A percentile compares a stretch with the other conserved stretches of the same genome.
Evolutionary conservation across 2,888 invertebrate species (phyloP).

Genomic region (Dastarcus helophoroides): DNA sequence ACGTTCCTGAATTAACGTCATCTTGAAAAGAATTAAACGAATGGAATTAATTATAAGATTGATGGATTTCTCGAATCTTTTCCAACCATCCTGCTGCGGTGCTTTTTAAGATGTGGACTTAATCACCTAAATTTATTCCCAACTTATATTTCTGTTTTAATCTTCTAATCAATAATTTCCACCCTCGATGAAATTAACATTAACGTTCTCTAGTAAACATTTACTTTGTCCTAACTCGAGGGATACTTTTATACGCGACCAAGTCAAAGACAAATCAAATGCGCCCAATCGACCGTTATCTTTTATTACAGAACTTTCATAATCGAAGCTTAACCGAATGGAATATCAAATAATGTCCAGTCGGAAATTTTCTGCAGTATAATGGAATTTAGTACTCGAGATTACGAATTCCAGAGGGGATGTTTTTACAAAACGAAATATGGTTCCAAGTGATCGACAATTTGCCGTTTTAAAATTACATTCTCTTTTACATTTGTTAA

Average conservation of each 20-base stretch:
- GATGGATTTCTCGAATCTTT: constrained; percentile 35
- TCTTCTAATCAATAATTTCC: constrained; percentile 11
- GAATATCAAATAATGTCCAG: constrained; percentile 23
- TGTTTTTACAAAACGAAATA: constrained; percentile 3
- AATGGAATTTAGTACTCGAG: constrained; percentile 22
- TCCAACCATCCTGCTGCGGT: constrained; percentile 10
- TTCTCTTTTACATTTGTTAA: neutral
- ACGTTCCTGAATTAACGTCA: constrained; percentile 38
- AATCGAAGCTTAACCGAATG: constrained; percentile 26
- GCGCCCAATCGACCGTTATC: too few relatives aligned
- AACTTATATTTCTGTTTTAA: constrained; percentile 12
- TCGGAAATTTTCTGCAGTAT: constrained; percentile 21
- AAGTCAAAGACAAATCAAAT: too few relatives aligned
- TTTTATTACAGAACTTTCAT: too few relatives aligned
- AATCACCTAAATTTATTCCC: constrained; percentile 18
- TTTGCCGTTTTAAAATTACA: constrained; percentile 1
- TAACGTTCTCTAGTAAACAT: too few relatives aligned
- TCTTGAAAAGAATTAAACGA: constrained; percentile 40
- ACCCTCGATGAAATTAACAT: too few relatives aligned
- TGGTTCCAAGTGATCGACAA: constrained; percentile 1
- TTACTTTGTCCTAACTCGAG: too few relatives aligned
- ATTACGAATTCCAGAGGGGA: constrained; percentile 21
- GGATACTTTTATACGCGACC: too few relatives aligned
- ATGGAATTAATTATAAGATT: constrained; percentile 43
- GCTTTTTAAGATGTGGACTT: constrained; percentile 21